Conservation (phyloP, 2,888 invertebrate genomes). For the Xylocampa areola region DNA sequence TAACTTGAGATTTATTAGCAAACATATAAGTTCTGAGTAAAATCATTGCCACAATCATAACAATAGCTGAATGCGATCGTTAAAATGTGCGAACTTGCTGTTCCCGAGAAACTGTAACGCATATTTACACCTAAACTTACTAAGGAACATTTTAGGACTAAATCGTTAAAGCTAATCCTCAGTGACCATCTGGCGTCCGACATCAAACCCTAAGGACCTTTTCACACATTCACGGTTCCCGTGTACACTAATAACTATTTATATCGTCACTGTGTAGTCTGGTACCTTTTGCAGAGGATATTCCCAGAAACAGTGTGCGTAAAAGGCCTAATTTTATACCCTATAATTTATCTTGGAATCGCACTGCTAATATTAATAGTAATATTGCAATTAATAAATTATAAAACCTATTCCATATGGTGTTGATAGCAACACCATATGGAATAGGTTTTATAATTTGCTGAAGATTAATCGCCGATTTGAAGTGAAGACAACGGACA, state of each 20-base stretch:
- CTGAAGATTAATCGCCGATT: conserved; percentile 37
- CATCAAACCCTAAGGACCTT: conserved; percentile 39
- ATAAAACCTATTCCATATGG: conserved; percentile 20
- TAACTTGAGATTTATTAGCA: not conserved
- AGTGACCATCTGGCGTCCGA: conserved; percentile 37
- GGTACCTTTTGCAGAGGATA: not conserved
- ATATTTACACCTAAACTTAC: conserved; percentile 28
- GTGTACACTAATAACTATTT: conserved; percentile 11
- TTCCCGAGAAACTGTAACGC: conserved; percentile 33
- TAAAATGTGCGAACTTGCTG: conserved; percentile 34
- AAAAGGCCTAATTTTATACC: conserved; percentile 4
- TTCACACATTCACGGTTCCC: conserved; percentile 46
- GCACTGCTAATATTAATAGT: conserved; percentile 20
- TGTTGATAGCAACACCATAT: conserved; percentile 47
- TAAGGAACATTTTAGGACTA: conserved; percentile 34
- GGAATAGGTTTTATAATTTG: conserved; percentile 14
- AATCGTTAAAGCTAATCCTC: conserved; percentile 45
- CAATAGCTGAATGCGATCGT: conserved; percentile 22
- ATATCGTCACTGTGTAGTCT: not conserved
- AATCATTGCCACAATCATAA: conserved; percentile 28
- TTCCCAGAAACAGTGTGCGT: not conserved
- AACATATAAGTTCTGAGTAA: conserved; percentile 13
- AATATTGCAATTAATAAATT: too few relatives aligned
- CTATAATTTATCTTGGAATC: conserved; percentile 13
- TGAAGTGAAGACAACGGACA: conserved; percentile 43